Conservation (phyloP, 1,140 invertebrate species). For the Danaus melanippus region DNA sequence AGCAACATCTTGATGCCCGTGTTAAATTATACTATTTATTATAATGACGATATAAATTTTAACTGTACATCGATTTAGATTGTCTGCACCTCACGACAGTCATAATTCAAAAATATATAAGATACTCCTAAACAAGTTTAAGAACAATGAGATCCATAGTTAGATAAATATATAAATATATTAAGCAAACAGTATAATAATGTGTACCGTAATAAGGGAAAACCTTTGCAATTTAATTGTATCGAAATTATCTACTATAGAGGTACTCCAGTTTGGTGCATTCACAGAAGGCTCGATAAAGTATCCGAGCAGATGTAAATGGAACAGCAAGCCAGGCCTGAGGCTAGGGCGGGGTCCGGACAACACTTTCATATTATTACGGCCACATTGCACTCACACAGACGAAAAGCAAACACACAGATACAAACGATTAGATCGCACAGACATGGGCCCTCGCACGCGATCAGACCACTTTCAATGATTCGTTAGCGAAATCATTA, state of each 20-base stretch:
- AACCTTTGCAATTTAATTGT: too few relatives aligned
- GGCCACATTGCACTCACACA: constrained; percentile 61
- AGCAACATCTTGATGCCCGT: constrained; percentile 25
- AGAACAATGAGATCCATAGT: too few relatives aligned
- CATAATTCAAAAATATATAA: constrained; percentile 35
- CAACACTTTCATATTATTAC: constrained; percentile 71
- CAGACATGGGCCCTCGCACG: constrained; percentile 50
- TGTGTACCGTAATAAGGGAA: too few relatives aligned
- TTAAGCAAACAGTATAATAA: too few relatives aligned
- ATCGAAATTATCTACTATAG: neutral
- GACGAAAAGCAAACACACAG: constrained; percentile 46
- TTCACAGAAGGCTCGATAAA: constrained; percentile 66
- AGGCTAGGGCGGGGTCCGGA: constrained; percentile 65
- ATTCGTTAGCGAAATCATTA: constrained; percentile 72
- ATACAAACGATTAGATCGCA: constrained; percentile 46
- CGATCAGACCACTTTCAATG: constrained; percentile 68
- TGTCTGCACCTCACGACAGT: constrained; percentile 34
- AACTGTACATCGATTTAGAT: constrained; percentile 32
- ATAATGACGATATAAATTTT: constrained; percentile 43
- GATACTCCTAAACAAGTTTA: constrained; percentile 1
- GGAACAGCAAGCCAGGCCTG: constrained; percentile 53
- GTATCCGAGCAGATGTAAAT: constrained; percentile 68
- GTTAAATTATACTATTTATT: constrained; percentile 26
- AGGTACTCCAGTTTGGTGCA: constrained; percentile 29
- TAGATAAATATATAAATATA: too few relatives aligned